Evolutionary conservation across 1,140 invertebrate species (phyloP).

Genomic region (Caerostris extrusa): DNA sequence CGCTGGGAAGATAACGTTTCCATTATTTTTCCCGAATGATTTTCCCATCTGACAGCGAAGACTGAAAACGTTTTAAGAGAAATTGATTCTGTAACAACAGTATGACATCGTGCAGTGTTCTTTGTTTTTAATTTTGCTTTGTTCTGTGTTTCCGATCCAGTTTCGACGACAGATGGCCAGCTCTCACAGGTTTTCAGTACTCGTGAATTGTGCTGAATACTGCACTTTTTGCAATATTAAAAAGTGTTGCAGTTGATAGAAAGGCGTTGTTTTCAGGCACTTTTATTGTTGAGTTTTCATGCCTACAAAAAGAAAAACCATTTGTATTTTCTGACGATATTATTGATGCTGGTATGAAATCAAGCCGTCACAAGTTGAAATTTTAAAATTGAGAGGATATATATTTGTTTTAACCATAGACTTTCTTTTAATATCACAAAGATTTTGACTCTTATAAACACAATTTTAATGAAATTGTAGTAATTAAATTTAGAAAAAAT

Average conservation of each 20-base stretch:
- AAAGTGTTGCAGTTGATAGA: background rate
- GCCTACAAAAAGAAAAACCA: background rate
- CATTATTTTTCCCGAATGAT: conserved; percentile 73
- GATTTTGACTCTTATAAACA: too few relatives aligned
- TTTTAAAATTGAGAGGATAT: too few relatives aligned
- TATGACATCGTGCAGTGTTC: conserved; percentile 14
- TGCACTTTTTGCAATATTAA: conserved; percentile 24
- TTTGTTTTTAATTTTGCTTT: conserved; percentile 71
- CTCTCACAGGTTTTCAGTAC: conserved; percentile 35
- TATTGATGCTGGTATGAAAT: too few relatives aligned
- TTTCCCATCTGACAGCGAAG: conserved; percentile 68
- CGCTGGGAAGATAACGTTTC: conserved; percentile 66
- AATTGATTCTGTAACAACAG: conserved; percentile 69
- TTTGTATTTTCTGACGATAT: too few relatives aligned
- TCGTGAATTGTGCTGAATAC: conserved; percentile 16
- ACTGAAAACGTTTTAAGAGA: conserved; percentile 70
- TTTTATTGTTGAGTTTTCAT: background rate
- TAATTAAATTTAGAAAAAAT: too few relatives aligned
- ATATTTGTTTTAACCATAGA: too few relatives aligned
- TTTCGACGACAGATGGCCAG: conserved; percentile 38
- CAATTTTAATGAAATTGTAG: too few relatives aligned
- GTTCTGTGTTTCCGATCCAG: conserved; percentile 62
- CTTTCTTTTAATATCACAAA: too few relatives aligned
- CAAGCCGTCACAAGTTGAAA: too few relatives aligned
- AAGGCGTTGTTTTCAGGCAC: background rate